Evolutionary conservation across 2,888 invertebrate genomes (phyloP).

Genomic region (Eilema sororculum): DNA sequence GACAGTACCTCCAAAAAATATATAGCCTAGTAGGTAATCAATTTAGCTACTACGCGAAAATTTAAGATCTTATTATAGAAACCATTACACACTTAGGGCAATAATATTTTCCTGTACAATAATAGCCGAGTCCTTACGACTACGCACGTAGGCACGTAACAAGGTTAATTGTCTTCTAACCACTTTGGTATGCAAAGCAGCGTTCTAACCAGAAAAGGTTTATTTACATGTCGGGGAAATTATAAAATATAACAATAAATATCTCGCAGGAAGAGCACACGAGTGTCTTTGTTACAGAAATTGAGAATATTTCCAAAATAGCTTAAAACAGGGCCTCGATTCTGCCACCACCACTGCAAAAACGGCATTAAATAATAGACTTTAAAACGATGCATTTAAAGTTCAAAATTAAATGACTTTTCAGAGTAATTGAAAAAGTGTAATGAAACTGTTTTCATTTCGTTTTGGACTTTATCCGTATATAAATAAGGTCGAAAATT

Average conservation of each 20-base stretch:
- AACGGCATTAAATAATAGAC: no score
- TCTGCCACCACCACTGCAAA: no score
- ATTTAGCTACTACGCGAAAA: no score
- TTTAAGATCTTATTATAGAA: not conserved
- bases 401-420: no score
- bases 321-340: no score
- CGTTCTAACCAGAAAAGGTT: not conserved
- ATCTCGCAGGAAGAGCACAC: not conserved
- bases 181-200: constrained; percentile 6
- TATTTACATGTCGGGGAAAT: not conserved
- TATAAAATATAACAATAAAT: not conserved
- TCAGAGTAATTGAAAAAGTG: no score
- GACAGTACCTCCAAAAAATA: no score
- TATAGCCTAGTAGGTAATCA: no score
- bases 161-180: constrained; percentile 6
- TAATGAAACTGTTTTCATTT: no score
- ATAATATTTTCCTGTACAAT: not conserved
- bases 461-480: no score
- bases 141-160: not conserved
- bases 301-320: not conserved
- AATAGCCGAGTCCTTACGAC: not conserved
- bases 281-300: not conserved
- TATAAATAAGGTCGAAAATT: no score
- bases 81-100: not conserved
- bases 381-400: no score